Conservation (phyloP, 1,140 invertebrate genomes). For the Nephila pilipes region DNA sequence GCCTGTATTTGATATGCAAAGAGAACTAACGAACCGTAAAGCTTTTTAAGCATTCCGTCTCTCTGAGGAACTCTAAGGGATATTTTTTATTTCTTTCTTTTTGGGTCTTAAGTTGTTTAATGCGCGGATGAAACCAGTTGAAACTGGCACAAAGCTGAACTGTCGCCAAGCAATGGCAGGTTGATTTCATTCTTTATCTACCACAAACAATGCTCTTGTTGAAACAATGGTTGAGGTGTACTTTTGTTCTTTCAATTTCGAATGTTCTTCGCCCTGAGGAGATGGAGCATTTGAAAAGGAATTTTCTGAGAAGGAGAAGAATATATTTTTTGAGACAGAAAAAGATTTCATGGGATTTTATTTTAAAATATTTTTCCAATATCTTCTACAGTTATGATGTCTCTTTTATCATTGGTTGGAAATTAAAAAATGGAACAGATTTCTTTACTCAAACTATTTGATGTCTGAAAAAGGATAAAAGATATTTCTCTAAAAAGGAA, state of each 20-base stretch:
- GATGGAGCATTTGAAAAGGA: background rate
- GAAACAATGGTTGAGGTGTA: background rate
- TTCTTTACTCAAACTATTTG: too few species aligned
- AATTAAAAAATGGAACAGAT: too few species aligned
- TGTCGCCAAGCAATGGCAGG: background rate
- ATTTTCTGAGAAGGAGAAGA: background rate
- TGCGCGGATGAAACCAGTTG: background rate
- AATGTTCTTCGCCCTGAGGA: background rate
- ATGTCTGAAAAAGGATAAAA: too few species aligned
- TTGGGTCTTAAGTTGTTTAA: background rate
- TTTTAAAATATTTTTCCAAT: too few species aligned
- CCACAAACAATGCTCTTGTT: background rate
- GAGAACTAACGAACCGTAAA: conserved; percentile 1
- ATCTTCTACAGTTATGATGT: too few species aligned
- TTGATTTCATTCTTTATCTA: background rate
- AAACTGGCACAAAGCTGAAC: background rate
- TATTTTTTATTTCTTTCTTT: background rate
- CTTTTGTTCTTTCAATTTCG: background rate
- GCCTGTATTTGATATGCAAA: conserved; percentile 31
- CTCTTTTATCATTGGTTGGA: too few species aligned
- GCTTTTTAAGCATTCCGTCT: conserved; percentile 18
- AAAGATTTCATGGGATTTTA: background rate
- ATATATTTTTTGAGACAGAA: background rate
- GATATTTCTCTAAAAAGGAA: too few species aligned
- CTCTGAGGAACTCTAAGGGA: background rate